Conservation (phyloP, 2,113 vertebrate genomes). For the Balaeniceps rex region DNA sequence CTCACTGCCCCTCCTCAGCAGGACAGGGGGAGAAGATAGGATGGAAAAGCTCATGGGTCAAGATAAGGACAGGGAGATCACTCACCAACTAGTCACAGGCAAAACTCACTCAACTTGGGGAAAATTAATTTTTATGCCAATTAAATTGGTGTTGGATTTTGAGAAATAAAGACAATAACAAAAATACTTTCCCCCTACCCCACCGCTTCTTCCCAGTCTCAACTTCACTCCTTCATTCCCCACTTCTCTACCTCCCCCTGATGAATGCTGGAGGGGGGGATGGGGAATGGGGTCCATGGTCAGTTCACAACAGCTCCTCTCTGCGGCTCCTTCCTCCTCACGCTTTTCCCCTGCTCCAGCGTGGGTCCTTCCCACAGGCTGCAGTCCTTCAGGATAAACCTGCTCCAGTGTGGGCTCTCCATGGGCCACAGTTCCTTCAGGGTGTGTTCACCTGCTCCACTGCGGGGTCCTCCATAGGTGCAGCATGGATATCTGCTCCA, state of each 20-base stretch:
- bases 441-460: background rate
- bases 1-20: background rate
- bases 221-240: background rate
- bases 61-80: no score
- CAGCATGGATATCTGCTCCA: background rate
- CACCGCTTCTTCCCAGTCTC: background rate
- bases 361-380: background rate
- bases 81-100: background rate
- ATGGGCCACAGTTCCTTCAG: background rate
- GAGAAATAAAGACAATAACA: background rate
- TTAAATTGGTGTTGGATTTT: background rate
- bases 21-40: background rate
- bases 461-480: accelerated
- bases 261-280: accelerated
- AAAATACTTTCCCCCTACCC: background rate
- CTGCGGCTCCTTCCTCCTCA: background rate
- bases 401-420: background rate
- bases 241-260: background rate
- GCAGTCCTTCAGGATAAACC: background rate
- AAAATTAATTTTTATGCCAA: background rate
- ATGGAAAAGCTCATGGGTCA: background rate
- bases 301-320: background rate
- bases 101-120: background rate
- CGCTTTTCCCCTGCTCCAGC: background rate
- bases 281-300: no score